Percentiles rank a stretch among this genome's conserved stretches.
Conservation (phyloP, 2,113 vertebrate species). For the Larimichthys polyactis region DNA sequence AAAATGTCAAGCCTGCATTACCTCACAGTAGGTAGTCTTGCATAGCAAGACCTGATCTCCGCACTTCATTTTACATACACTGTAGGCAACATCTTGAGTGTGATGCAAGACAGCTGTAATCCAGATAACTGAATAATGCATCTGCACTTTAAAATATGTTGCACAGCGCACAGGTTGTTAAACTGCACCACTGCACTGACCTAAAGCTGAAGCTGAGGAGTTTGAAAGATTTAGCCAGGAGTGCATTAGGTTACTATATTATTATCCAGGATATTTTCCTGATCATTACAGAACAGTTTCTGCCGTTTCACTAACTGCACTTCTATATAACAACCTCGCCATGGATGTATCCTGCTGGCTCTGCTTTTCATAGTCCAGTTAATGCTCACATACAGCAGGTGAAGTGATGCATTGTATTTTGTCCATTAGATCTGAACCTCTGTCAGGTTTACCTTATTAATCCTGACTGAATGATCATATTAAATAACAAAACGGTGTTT, state of each 20-base stretch:
- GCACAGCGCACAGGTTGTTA: slow-evolving; percentile 17
- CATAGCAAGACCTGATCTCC: too few species aligned
- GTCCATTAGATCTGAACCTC: not conserved
- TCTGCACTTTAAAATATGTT: slow-evolving; percentile 43
- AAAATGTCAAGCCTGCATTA: slow-evolving; percentile 36
- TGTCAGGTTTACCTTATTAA: slow-evolving; percentile 11
- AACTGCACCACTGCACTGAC: slow-evolving; percentile 14
- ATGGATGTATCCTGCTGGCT: not conserved
- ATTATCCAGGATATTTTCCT: not conserved
- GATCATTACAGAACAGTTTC: not conserved
- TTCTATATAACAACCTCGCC: not conserved
- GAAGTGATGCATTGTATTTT: not conserved
- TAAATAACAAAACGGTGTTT: slow-evolving; percentile 8
- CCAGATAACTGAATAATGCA: slow-evolving; percentile 61
- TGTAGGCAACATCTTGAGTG: slow-evolving; percentile 38
- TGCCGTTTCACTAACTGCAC: slow-evolving; percentile 3
- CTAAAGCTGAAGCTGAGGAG: slow-evolving; percentile 3
- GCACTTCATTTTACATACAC: not conserved
- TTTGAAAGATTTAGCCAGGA: not conserved
- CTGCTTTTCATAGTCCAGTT: slow-evolving; percentile 2
- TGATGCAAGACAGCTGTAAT: slow-evolving; percentile 73
- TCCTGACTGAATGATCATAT: slow-evolving; percentile 1
- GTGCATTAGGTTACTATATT: too few species aligned
- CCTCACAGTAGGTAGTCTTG: slow-evolving; percentile 33
- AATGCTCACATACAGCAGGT: not conserved